Percentiles rank a stretch among this genome's conserved stretches.
These are phyloP conservation scores for Dolichallabes microphthalmus DNA, from an alignment of 2,113 vertebrate genomes.

Conservation along the genomic window DNA sequence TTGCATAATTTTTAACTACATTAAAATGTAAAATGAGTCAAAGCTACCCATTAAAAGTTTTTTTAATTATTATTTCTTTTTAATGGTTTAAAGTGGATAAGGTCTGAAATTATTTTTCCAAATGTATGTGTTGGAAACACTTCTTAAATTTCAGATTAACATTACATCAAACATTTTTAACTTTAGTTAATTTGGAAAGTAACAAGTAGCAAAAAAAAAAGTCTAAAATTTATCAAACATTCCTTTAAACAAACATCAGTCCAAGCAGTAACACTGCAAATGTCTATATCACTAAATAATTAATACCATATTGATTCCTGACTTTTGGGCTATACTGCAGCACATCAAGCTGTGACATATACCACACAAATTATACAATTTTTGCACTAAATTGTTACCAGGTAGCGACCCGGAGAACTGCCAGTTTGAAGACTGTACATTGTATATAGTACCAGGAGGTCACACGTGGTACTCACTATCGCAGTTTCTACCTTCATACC, in stretches of 20 bases:
- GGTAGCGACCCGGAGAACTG: slow-evolving; percentile 41
- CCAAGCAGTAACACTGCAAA: not conserved
- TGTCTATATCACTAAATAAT: not conserved
- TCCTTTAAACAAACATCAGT: not conserved
- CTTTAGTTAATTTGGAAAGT: not conserved
- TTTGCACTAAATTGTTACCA: slow-evolving; percentile 36
- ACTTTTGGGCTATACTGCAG: not conserved
- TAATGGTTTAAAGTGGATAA: not conserved
- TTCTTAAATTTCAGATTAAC: not conserved
- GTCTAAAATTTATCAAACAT: not conserved
- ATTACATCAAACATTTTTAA: not conserved
- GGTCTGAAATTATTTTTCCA: not conserved
- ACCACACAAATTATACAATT: slow-evolving; percentile 29
- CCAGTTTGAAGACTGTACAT: slow-evolving; percentile 35
- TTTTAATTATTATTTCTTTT: not conserved
- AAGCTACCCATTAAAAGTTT: not conserved
- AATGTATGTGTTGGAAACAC: not conserved
- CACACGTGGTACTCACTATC: slow-evolving; percentile 44
- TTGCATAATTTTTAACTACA: too few relatives aligned
- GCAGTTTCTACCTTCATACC: not conserved
- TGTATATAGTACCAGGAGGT: slow-evolving; percentile 26
- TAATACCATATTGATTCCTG: slow-evolving; percentile 1
- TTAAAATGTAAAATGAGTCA: not conserved
- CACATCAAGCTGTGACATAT: slow-evolving; percentile 5
- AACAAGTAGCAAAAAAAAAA: not conserved